Evolutionary conservation across 2,113 vertebrate species (phyloP).

Genomic region (Cyprinodon brontotheroides): DNA sequence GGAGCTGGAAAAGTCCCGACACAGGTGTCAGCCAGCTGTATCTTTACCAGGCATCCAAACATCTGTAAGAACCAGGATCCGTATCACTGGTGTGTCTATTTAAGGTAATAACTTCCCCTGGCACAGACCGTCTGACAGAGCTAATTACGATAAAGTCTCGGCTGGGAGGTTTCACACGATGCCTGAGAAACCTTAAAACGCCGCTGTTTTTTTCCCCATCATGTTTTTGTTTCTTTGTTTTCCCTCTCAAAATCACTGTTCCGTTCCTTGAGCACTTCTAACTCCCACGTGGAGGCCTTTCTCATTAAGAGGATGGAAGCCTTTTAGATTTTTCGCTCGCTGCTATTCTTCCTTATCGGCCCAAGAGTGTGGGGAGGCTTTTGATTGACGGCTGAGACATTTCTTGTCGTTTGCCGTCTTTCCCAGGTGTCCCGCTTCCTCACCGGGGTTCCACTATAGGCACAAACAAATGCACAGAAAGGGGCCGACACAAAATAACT

Average conservation of each 20-base stretch:
- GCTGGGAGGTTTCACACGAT: conserved; percentile 62
- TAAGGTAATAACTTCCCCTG: conserved; percentile 75
- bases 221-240: conserved; percentile 58
- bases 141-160: conserved; percentile 74
- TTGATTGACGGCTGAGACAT: conserved; percentile 74
- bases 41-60: conserved; percentile 70
- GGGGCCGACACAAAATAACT: conserved; percentile 14
- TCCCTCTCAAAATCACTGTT: conserved; percentile 64
- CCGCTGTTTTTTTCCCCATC: conserved; percentile 4
- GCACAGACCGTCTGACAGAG: conserved; percentile 73
- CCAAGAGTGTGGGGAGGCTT: conserved; percentile 20
- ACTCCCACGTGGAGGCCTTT: conserved; percentile 60
- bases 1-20: conserved; percentile 46
- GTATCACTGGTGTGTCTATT: conserved; percentile 71
- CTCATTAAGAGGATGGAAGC: conserved; percentile 71
- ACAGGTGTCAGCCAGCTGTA: conserved; percentile 59
- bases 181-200: conserved; percentile 61
- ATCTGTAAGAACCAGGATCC: conserved; percentile 70
- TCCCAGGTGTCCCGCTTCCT: conserved; percentile 62
- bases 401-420: conserved; percentile 47
- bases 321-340: conserved; percentile 40
- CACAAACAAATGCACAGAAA: conserved; percentile 20
- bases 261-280: conserved; percentile 64
- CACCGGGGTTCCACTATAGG: conserved; percentile 6
- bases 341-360: conserved; percentile 33